Base-by-base conservation (phyloP, 1,140 invertebrate species). In the Brachystomella parvula region DNA sequence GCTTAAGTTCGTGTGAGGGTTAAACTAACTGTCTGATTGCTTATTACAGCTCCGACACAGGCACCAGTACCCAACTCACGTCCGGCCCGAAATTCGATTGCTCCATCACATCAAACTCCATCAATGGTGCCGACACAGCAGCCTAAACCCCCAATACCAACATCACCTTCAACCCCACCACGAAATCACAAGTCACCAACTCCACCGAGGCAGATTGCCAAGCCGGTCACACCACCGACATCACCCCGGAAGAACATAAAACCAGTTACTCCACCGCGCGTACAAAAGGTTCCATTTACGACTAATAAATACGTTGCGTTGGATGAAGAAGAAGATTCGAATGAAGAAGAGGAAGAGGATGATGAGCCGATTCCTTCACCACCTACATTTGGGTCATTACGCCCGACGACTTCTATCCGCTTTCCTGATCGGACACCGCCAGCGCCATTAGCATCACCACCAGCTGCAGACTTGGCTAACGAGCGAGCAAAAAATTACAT, bases 281-380 rank as follows among this genome's bases (percentile, higher is more conserved):
- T 12, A 24, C 6, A 24, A 9, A 53, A 53, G 9, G 3, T 24
- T 53, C 9, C 49, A 9, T 53, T 53, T 24, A n/a, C n/a, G n/a
- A 53, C 49, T 24, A 53, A 53, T 26, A 53, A 24, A 53, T 53
- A 53, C 24, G 21, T 24, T 3, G 24, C 6, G 3, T 12, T 12
- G 19, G 9, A 59, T 31, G 57, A 59, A 15, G 57, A 59, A 59
- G 57, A 59, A 29, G 26, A 61, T 19, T 32, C 26, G 17, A n/a
- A n/a, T n/a, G n/a, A n/a, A n/a, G 60, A 61, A 39, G 60, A 61
- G 28, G 60, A 61, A 29, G 31, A 60, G 29, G 58, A 60, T 9
- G 31, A 44, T 15, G 26, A 47, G 32, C 15, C 60, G 19, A 12
- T 32, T 59, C 30, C 26, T 6, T 12, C 57, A 12, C 12, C 9